Base-by-base conservation (phyloP, 1,140 invertebrate species). In the Periplaneta americana region DNA sequence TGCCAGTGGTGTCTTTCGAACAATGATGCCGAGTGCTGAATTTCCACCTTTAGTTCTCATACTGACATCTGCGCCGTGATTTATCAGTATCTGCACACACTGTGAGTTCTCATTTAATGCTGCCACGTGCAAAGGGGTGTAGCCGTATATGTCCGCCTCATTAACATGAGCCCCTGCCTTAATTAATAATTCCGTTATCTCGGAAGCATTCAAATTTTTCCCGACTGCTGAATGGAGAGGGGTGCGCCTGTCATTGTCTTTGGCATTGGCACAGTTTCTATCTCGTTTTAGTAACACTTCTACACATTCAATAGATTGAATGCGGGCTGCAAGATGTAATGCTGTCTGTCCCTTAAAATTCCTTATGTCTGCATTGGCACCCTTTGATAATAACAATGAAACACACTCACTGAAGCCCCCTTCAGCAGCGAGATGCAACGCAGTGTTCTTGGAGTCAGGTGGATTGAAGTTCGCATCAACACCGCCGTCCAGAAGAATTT, bases 61-160 rank as follows among this genome's bases (percentile, higher is more conserved):
- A 9, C 94, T 96, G 0, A 97, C 92, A 88, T 97, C 94, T 75
- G 96, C 95, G 3, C 95, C 96, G 85, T 95, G 91, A 85, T 93
- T 93, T 33, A 97, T 93, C 34, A 98, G 88, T 57, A 95, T 91
- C 85, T 96, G 93, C 0, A 96, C 95, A 85, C 95, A 95, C 83
- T 94, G 93, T 0, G 94, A 94, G 22, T 96, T 87, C 35, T 96
- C 95, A 85, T 96, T 96, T 0, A 96, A 87, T 10, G 96, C 95
- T 8, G 96, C 96, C 74, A 98, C 91, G 86, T 98, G 97, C 22
- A 98, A 88, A 0, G 96, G 95, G 0, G 96, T 96, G 86, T 97
- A 97, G 0, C 96, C 96, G 84, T 96, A 97, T 82, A 95, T 94
- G 84, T 98, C 96, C 84, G 94, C 93, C 75, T 93, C 91, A 86